Percentiles rank a stretch among this genome's conserved stretches.
Evolutionary conservation across 2,113 vertebrate species (phyloP).

Genomic region (Calidris pugnax): DNA sequence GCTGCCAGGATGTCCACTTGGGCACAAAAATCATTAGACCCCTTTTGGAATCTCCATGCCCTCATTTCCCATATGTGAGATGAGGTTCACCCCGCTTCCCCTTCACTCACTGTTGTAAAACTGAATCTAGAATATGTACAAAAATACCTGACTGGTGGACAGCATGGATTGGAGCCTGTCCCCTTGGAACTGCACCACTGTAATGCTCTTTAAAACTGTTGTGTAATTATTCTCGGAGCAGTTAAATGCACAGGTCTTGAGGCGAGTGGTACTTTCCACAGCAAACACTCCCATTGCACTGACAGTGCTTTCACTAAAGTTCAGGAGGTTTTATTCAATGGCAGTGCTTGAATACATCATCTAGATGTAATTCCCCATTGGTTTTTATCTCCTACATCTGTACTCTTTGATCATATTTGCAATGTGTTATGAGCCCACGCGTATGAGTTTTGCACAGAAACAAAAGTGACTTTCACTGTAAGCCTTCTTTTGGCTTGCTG

Average conservation of each 20-base stretch:
- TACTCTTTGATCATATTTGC: not conserved
- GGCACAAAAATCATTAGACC: not conserved
- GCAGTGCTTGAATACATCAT: not conserved
- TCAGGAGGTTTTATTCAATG: not conserved
- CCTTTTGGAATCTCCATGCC: not conserved
- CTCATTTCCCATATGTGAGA: not conserved
- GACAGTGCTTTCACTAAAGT: not conserved
- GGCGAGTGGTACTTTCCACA: not conserved
- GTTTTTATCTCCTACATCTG: not conserved
- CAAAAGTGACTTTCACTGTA: not conserved
- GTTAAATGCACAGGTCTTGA: not conserved
- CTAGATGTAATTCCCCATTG: not conserved
- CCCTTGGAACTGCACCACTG: not conserved
- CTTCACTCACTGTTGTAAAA: not conserved
- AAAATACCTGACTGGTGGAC: not conserved
- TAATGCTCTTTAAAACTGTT: not conserved
- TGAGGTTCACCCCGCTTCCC: not conserved
- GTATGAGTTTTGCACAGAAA: not conserved
- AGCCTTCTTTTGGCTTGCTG: not conserved
- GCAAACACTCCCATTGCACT: not conserved
- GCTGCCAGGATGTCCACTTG: not conserved
- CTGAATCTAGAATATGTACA: not conserved
- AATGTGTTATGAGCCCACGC: not conserved
- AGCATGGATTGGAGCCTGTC: not conserved
- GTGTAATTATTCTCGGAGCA: not conserved